These are phyloP conservation scores for Eospalax fontanierii DNA, from an alignment of 2,797 vertebrate species.

Conservation along the genomic window DNA sequence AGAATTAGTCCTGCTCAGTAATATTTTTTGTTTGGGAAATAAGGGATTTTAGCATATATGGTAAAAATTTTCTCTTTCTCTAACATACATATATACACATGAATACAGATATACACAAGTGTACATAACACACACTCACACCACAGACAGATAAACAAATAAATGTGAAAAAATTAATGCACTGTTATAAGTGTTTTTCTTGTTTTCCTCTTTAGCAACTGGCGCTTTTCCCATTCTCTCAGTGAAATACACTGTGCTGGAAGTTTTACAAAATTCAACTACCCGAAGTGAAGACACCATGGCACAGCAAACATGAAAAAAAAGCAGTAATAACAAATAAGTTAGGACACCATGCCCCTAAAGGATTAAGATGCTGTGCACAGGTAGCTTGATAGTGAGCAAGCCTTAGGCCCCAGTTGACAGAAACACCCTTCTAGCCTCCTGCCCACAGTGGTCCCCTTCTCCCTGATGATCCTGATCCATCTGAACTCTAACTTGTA, in stretches of 20 bases:
- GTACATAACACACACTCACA: background rate
- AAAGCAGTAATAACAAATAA: background rate
- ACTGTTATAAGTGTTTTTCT: background rate
- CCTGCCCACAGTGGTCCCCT: background rate
- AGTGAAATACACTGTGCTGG: background rate
- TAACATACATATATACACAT: background rate
- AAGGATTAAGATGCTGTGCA: background rate
- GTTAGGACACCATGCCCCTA: background rate
- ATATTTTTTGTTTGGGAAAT: background rate
- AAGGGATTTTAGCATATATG: background rate
- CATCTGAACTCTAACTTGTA: background rate
- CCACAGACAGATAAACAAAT: background rate
- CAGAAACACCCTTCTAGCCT: background rate
- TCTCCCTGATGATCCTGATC: background rate
- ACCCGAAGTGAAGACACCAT: background rate
- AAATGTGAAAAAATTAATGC: background rate
- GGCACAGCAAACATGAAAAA: conserved; percentile 7
- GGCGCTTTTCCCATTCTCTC: background rate
- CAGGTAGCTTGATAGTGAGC: background rate
- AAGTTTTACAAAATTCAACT: conserved; percentile 42
- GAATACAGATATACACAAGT: background rate
- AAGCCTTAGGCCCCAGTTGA: background rate
- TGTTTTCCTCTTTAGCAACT: conserved; percentile 30
- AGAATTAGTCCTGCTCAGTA: background rate
- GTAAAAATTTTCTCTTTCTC: background rate